Conservation (phyloP, 2,888 invertebrate genomes). For the Coenonympha glycerion region DNA sequence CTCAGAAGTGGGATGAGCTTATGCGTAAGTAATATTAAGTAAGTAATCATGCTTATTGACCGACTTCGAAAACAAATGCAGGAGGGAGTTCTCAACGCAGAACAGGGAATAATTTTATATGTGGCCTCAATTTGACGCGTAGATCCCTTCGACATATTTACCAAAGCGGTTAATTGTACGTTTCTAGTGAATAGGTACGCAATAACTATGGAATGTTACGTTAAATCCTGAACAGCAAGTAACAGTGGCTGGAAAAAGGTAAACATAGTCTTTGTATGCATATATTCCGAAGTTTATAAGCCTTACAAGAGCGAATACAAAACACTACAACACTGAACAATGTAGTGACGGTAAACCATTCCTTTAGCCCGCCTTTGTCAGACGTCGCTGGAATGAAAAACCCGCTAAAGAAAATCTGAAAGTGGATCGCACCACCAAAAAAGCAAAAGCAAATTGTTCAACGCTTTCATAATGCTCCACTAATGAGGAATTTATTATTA, state of each 20-base stretch:
- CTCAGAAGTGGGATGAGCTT: not conserved
- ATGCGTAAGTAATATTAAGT: not conserved
- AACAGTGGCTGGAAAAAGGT: too few species aligned
- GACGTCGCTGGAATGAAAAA: slow-evolving; percentile 3
- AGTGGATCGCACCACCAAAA: not conserved
- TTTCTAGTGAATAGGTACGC: too few species aligned
- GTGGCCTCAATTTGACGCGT: too few species aligned
- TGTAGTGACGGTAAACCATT: slow-evolving; percentile 12
- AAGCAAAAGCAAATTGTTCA: not conserved
- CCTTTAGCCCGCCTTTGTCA: slow-evolving; percentile 7
- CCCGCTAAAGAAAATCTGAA: slow-evolving; percentile 5
- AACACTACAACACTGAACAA: slow-evolving; percentile 3
- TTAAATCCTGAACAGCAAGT: not conserved
- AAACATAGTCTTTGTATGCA: too few species aligned
- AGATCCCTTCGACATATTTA: too few species aligned
- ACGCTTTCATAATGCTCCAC: slow-evolving; percentile 3
- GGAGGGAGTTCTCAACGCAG: too few species aligned
- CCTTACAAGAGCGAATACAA: not conserved
- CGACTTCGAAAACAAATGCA: too few species aligned
- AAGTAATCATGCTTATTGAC: not conserved
- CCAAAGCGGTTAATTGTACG: too few species aligned
- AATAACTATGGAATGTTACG: too few species aligned
- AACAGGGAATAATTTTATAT: too few species aligned
- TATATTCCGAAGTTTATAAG: too few species aligned
- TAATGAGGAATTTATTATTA: slow-evolving; percentile 8